Evolutionary conservation across 2,888 invertebrate genomes (phyloP).

Genomic region (Pteria penguin): DNA sequence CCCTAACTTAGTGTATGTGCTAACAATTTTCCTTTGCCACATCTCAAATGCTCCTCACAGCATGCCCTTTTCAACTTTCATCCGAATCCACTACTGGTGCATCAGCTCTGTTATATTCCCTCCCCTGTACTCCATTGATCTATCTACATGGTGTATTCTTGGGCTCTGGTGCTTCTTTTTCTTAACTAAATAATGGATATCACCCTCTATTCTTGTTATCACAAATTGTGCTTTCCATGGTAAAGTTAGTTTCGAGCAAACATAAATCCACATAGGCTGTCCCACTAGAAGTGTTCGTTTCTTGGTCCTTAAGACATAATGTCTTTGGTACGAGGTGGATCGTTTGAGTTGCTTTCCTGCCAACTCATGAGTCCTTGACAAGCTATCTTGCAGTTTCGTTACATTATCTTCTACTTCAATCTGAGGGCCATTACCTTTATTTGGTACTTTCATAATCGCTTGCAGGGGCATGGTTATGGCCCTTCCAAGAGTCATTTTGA

Average conservation of each 20-base stretch:
- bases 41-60: not conserved
- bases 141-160: slow-evolving; percentile 35
- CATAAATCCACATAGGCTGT: slow-evolving; percentile 45
- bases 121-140: slow-evolving; percentile 30
- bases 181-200: slow-evolving; percentile 36
- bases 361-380: slow-evolving; percentile 19
- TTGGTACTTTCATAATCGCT: slow-evolving; percentile 27
- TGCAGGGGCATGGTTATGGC: slow-evolving; percentile 44
- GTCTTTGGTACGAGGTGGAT: slow-evolving; percentile 35
- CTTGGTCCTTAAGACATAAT: slow-evolving; percentile 41
- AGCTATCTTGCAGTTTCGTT: slow-evolving; percentile 1
- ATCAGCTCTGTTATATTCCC: slow-evolving; percentile 16
- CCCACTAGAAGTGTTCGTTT: slow-evolving; percentile 13
- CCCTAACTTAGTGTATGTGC: not conserved
- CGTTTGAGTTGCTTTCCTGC: slow-evolving; percentile 28
- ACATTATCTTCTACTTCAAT: slow-evolving; percentile 24
- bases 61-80: not conserved
- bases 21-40: not conserved
- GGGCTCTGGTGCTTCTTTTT: slow-evolving; percentile 18
- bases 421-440: not conserved
- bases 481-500: slow-evolving; percentile 6
- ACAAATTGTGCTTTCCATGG: slow-evolving; percentile 46
- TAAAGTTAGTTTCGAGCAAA: slow-evolving; percentile 37
- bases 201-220: slow-evolving; percentile 33
- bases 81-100: not conserved